Percentiles rank a stretch among this genome's conserved stretches.
Evolutionary conservation across 2,113 vertebrate species (phyloP).

Genomic region (Myotis brandtii): DNA sequence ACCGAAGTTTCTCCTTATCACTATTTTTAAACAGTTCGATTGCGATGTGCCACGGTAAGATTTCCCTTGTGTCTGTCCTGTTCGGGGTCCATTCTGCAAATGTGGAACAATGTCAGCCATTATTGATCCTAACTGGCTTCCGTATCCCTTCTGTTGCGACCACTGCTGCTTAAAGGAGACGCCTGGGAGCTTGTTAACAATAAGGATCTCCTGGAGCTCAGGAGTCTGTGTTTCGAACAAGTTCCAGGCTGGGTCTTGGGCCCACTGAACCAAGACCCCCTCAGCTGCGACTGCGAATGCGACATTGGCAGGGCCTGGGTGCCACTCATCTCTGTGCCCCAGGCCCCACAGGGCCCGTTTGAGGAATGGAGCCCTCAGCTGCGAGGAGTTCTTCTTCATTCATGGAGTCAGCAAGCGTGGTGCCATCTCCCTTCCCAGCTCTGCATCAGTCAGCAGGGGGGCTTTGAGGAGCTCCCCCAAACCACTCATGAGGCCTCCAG

Average conservation of each 20-base stretch:
- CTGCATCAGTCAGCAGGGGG: neutral
- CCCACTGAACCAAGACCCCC: neutral
- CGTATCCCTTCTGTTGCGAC: neutral
- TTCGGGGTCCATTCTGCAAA: neutral
- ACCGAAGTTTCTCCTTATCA: neutral
- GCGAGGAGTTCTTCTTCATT: neutral
- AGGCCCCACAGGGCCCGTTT: neutral
- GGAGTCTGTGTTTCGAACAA: neutral
- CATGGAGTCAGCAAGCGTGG: neutral
- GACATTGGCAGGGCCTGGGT: neutral
- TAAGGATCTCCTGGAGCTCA: neutral
- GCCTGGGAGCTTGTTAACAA: neutral
- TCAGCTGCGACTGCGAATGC: neutral
- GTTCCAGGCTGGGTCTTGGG: neutral
- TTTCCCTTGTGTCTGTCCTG: neutral
- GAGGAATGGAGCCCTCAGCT: neutral
- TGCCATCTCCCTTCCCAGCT: neutral
- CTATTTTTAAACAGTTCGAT: neutral
- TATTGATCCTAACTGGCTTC: neutral
- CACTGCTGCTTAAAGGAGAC: neutral
- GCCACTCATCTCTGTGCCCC: neutral
- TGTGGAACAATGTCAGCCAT: neutral
- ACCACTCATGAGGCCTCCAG: neutral
- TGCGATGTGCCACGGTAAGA: neutral
- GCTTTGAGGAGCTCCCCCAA: neutral